Conservation (phyloP, 2,888 invertebrate species). For the Coelinius sp. region DNA sequence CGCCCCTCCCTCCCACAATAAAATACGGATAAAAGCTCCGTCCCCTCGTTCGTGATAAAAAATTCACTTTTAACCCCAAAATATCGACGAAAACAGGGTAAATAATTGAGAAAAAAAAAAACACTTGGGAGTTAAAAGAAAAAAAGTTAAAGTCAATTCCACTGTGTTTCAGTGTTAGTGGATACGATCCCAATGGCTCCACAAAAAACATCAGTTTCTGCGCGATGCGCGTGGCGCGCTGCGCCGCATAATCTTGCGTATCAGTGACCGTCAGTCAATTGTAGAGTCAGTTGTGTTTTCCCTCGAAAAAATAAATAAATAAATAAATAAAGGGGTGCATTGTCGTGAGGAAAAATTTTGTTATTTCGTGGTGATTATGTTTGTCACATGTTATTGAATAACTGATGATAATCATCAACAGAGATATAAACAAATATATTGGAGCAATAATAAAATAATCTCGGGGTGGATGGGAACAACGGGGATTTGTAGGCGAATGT, state of each 20-base stretch:
- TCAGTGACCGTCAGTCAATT: slow-evolving; percentile 63
- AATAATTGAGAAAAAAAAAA: not conserved
- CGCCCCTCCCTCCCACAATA: not conserved
- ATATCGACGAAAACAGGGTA: not conserved
- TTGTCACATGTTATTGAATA: not conserved
- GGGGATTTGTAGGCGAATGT: not conserved
- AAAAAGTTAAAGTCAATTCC: slow-evolving; percentile 16
- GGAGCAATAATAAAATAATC: not conserved
- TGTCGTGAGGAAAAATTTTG: slow-evolving; percentile 19
- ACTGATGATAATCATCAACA: not conserved
- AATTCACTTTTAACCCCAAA: not conserved
- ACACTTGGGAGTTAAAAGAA: not conserved
- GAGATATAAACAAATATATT: not conserved
- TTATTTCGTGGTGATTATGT: not conserved
- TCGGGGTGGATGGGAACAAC: not conserved
- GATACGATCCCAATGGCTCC: slow-evolving; percentile 44
- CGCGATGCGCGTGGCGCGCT: slow-evolving; percentile 67
- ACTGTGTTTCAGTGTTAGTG: slow-evolving; percentile 5
- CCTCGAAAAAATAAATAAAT: slow-evolving; percentile 8
- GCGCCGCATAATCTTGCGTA: slow-evolving; percentile 66
- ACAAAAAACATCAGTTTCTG: slow-evolving; percentile 54
- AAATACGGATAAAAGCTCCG: not conserved
- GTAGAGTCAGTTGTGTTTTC: slow-evolving; percentile 54
- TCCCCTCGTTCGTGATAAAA: not conserved
- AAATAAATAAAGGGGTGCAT: not conserved